phyloP scores from a whole-genome alignment of 1,140 invertebrate species.

The Copidosoma floridanum region DNA sequence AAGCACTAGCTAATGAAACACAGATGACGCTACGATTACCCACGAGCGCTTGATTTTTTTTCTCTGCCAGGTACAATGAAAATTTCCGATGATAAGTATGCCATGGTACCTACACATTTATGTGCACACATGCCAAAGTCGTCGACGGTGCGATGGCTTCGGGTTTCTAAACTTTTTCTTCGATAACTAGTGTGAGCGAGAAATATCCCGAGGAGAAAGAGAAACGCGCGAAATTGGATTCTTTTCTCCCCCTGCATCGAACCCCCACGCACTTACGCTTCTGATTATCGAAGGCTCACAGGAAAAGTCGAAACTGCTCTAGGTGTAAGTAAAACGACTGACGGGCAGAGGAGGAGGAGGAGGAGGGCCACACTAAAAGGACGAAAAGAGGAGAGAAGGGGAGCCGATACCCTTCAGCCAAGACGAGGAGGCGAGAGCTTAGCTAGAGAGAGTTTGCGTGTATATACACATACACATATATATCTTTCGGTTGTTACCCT shows the following conservation, averaged over 20 bases:
- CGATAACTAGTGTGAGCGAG: too few relatives aligned
- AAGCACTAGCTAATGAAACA: too few relatives aligned
- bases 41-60: too few relatives aligned
- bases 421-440: background rate
- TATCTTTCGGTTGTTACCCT: constrained; percentile 47
- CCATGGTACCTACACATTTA: too few relatives aligned
- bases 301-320: background rate
- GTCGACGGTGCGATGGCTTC: too few relatives aligned
- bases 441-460: background rate
- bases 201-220: background rate
- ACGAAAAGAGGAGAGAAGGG: constrained; percentile 8
- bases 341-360: background rate
- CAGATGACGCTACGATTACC: too few relatives aligned
- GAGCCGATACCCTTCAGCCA: constrained; percentile 4
- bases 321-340: background rate
- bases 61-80: too few relatives aligned
- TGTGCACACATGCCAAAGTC: too few relatives aligned
- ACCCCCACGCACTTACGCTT: background rate
- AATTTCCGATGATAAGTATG: too few relatives aligned
- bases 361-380: background rate
- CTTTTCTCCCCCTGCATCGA: background rate
- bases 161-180: too few relatives aligned
- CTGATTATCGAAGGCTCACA: too few relatives aligned
- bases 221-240: constrained; percentile 8
- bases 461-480: constrained; percentile 26